Conservation (phyloP, 1,140 invertebrate genomes). For the Diorhabda carinulata region DNA sequence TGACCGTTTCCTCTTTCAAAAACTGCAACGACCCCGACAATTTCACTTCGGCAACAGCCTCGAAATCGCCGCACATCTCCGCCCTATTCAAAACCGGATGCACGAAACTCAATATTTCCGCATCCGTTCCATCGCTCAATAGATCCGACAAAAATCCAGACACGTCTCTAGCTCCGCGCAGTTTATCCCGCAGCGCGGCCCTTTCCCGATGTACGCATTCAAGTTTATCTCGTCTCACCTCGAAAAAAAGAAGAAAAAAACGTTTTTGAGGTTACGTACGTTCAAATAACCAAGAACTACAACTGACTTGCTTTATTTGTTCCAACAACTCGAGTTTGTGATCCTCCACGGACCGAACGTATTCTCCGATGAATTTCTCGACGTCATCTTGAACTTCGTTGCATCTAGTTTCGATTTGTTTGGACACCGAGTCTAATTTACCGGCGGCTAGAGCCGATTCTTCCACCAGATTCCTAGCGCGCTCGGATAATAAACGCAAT, state of each 20-base stretch:
- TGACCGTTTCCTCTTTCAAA: slow-evolving; percentile 49
- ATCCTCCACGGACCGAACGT: slow-evolving; percentile 58
- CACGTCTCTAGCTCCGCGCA: slow-evolving; percentile 52
- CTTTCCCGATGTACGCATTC: slow-evolving; percentile 50
- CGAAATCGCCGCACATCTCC: slow-evolving; percentile 54
- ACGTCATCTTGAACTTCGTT: slow-evolving; percentile 58
- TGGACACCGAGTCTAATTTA: slow-evolving; percentile 45
- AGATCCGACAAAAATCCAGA: slow-evolving; percentile 60
- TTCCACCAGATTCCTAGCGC: slow-evolving; percentile 50
- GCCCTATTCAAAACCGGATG: slow-evolving; percentile 60
- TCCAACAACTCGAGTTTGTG: slow-evolving; percentile 55
- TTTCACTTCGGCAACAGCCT: slow-evolving; percentile 34
- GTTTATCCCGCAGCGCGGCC: slow-evolving; percentile 50
- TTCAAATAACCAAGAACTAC: background rate
- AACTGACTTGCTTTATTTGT: slow-evolving; percentile 40
- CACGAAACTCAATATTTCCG: slow-evolving; percentile 64
- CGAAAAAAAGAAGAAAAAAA: background rate
- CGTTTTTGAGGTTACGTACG: too few relatives aligned
- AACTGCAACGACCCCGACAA: slow-evolving; percentile 52
- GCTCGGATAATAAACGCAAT: slow-evolving; percentile 51
- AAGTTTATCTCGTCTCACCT: slow-evolving; percentile 50
- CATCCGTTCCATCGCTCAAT: slow-evolving; percentile 60
- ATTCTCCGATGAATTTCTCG: slow-evolving; percentile 57
- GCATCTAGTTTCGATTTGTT: slow-evolving; percentile 51
- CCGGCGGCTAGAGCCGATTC: slow-evolving; percentile 43